A percentile compares a stretch with the other conserved stretches of the same genome.
Evolutionary conservation across 2,797 vertebrate species (phyloP).

Genomic region (Vultur gryphus): DNA sequence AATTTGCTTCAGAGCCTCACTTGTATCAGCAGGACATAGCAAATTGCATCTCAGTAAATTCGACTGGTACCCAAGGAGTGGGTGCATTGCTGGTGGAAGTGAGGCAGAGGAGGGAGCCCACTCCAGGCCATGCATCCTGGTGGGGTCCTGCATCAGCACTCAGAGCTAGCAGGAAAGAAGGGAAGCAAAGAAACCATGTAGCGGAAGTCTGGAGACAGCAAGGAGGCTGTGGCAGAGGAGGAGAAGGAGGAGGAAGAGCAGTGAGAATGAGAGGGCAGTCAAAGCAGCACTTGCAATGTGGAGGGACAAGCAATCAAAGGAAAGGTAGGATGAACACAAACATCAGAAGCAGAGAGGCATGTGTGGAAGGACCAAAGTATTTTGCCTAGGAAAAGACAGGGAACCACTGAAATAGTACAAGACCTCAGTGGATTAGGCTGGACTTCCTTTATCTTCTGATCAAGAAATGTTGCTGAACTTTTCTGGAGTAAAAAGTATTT

Average conservation of each 20-base stretch:
- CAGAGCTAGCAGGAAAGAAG: background rate
- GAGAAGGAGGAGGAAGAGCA: background rate
- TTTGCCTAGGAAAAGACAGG: background rate
- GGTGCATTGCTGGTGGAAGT: background rate
- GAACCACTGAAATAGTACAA: background rate
- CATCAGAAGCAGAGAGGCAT: background rate
- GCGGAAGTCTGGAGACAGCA: background rate
- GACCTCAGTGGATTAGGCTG: background rate
- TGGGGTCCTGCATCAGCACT: background rate
- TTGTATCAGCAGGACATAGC: background rate
- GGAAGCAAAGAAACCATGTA: background rate
- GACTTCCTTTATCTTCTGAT: background rate
- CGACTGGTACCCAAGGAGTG: background rate
- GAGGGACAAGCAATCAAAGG: background rate
- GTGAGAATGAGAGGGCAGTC: background rate
- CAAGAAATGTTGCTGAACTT: background rate
- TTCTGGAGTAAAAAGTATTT: background rate
- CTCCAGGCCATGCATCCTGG: background rate
- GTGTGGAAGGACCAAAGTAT: background rate
- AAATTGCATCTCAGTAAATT: background rate
- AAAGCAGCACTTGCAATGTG: background rate
- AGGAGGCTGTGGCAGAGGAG: background rate
- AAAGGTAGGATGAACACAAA: background rate
- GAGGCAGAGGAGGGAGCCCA: background rate
- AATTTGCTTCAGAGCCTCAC: background rate